phyloP scores from a whole-genome alignment of 2,888 invertebrate genomes.

The Drosophila gaucha region DNA sequence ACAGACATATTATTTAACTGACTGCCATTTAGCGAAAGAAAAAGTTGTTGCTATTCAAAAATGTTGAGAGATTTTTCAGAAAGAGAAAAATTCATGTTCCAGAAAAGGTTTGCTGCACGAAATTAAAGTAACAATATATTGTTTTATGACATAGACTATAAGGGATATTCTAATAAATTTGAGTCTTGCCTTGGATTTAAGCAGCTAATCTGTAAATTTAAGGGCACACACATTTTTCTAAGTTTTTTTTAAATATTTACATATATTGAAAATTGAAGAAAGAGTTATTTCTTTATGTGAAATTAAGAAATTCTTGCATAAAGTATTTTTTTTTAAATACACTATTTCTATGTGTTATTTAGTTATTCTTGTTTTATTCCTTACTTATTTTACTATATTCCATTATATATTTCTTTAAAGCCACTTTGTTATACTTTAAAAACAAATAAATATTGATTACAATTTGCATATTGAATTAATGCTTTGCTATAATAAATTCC shows the following conservation, averaged over 20 bases:
- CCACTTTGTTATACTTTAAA: background rate
- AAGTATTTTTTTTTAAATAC: too few relatives aligned
- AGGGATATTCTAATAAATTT: background rate
- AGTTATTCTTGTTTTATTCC: too few relatives aligned
- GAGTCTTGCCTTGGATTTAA: background rate
- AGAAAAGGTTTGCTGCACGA: background rate
- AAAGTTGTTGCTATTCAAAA: constrained; percentile 32
- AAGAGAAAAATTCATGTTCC: background rate
- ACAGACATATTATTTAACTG: constrained; percentile 69
- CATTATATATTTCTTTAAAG: background rate
- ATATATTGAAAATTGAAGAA: too few relatives aligned
- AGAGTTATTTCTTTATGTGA: too few relatives aligned
- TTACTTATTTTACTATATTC: background rate
- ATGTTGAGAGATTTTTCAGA: constrained; percentile 10
- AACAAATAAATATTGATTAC: background rate
- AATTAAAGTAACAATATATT: background rate
- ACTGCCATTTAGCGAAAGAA: constrained; percentile 42
- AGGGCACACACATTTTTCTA: too few relatives aligned
- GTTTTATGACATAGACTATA: background rate
- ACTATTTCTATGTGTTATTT: too few relatives aligned
- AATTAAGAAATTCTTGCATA: too few relatives aligned
- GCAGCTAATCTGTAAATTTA: too few relatives aligned
- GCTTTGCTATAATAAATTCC: background rate
- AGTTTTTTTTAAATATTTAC: too few relatives aligned
- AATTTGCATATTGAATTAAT: background rate